These are phyloP conservation scores for Dipus sagitta DNA, from an alignment of 2,797 vertebrate genomes.

Conservation along the genomic window DNA sequence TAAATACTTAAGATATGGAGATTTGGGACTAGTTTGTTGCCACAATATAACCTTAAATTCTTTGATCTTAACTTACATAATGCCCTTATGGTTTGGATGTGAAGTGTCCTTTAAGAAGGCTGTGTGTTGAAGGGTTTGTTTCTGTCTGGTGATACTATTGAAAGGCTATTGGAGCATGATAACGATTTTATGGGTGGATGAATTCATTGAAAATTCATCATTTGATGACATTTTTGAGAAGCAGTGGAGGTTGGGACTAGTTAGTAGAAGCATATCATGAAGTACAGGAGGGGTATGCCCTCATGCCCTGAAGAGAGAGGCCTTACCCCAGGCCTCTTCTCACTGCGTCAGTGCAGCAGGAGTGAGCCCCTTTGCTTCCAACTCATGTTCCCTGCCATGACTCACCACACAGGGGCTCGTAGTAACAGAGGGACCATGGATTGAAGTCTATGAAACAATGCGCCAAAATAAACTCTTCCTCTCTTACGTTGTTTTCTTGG, in stretches of 20 bases:
- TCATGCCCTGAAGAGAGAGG: neutral
- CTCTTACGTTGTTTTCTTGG: neutral
- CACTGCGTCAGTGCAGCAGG: neutral
- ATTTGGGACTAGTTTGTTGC: neutral
- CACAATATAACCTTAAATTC: neutral
- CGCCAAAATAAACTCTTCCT: neutral
- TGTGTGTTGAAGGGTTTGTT: neutral
- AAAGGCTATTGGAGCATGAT: neutral
- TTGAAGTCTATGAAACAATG: neutral
- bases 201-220: neutral
- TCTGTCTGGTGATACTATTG: neutral
- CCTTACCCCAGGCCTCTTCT: neutral
- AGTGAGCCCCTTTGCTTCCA: neutral
- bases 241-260: neutral
- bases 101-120: no score
- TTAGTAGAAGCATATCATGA: neutral
- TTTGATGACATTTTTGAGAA: neutral
- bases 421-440: neutral
- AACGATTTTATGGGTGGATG: no score
- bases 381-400: neutral
- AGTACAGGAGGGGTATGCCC: neutral
- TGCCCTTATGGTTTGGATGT: neutral
- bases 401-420: neutral
- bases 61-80: neutral
- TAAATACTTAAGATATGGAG: no score